phyloP scores from a whole-genome alignment of 2,797 vertebrate genomes.

The Antennarius maculatus region DNA sequence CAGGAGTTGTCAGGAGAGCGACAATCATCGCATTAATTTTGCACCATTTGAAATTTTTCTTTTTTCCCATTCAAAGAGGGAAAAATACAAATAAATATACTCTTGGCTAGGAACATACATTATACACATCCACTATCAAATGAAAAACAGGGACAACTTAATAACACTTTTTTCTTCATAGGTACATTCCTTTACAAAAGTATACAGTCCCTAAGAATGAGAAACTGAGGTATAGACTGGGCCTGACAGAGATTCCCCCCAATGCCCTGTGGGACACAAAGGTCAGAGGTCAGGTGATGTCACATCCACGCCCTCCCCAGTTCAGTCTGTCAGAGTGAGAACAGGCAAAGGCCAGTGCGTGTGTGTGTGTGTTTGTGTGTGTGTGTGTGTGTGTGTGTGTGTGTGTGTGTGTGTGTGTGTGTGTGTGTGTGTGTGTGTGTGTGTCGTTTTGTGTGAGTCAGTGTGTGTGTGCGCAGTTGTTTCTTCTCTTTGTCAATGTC shows the following conservation, averaged over 20 bases:
- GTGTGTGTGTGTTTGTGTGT: conserved; percentile 33
- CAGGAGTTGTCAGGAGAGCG: conserved; percentile 63
- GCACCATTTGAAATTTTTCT: conserved; percentile 77
- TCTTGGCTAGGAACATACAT: conserved; percentile 77
- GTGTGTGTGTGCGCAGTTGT: conserved; percentile 22
- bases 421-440: conserved; percentile 27
- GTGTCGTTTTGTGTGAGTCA: conserved; percentile 34
- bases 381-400: conserved; percentile 33
- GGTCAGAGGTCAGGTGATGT: conserved; percentile 74
- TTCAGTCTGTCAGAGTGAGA: conserved; percentile 68
- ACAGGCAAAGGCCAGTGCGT: conserved; percentile 56
- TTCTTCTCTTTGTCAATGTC: conserved; percentile 45
- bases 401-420: conserved; percentile 32
- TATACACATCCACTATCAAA: conserved; percentile 78
- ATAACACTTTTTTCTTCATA: conserved; percentile 69
- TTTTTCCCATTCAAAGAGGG: conserved; percentile 41
- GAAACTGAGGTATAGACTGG: conserved; percentile 80
- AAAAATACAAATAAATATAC: conserved; percentile 78
- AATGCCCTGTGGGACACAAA: conserved; percentile 69
- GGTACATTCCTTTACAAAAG: conserved; percentile 85
- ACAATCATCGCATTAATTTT: conserved; percentile 74
- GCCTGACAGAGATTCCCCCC: conserved; percentile 66
- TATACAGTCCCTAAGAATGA: conserved; percentile 81
- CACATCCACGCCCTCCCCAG: conserved; percentile 64
- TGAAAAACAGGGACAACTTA: conserved; percentile 71